These are phyloP conservation scores for Agrilus planipennis DNA, from an alignment of 1,140 invertebrate genomes.

Conservation along the genomic window DNA sequence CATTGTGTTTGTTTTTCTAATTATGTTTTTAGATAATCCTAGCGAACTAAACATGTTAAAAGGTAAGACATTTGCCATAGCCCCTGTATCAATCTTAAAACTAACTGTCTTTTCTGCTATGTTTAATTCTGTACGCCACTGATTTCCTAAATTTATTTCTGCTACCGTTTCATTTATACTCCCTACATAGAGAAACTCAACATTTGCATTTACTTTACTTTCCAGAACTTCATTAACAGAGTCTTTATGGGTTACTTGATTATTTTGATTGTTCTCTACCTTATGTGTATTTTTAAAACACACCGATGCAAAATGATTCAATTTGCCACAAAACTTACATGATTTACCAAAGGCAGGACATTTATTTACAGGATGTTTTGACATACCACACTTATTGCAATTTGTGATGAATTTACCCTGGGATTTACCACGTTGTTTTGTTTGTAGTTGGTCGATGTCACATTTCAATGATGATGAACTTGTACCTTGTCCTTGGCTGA, in stretches of 20 bases:
- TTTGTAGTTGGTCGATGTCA: not conserved
- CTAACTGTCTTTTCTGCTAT: not conserved
- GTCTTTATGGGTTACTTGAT: not conserved
- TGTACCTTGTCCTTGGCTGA: not conserved
- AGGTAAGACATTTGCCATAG: not conserved
- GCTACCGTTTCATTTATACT: not conserved
- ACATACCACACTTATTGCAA: slow-evolving; percentile 5
- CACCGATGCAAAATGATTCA: slow-evolving; percentile 1
- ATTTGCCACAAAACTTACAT: not conserved
- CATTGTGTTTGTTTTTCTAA: not conserved
- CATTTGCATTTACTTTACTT: not conserved
- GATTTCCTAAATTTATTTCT: not conserved
- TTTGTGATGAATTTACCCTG: slow-evolving; percentile 5
- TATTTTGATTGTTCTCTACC: not conserved
- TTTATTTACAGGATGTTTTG: slow-evolving; percentile 1
- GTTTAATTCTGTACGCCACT: not conserved
- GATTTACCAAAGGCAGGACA: slow-evolving; percentile 5
- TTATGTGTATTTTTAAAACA: slow-evolving; percentile 2
- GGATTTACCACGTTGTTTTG: not conserved
- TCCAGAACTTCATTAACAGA: too few species aligned
- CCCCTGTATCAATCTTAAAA: not conserved
- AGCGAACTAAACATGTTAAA: not conserved
- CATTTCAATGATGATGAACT: not conserved
- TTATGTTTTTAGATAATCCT: not conserved
- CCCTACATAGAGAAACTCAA: not conserved